Evolutionary conservation across 1,140 invertebrate genomes (phyloP), one percentile per base, ranked within the genome.

Genomic region (Achroia grisella): DNA sequence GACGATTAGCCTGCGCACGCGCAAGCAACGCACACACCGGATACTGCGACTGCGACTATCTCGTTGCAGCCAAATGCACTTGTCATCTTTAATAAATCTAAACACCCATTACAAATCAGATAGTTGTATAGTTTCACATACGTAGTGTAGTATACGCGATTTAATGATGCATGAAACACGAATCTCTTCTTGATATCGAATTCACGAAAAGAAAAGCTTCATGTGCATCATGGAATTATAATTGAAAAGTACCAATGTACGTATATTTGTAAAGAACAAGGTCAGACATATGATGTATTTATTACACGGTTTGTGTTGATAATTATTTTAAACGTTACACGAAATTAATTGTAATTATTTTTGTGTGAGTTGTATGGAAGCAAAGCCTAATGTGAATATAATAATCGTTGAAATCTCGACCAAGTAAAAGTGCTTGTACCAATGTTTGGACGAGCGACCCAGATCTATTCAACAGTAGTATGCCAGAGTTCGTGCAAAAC

Each of bases 361-460:
- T n/a, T n/a, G n/a, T n/a, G 15, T 9, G 35, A 37, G 4, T 17
- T 17, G 11, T 37, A 11, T 17, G 35, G 17, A 37, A 10, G 35
- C 35, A 37, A 17, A 37, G 35, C 9, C 46, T 41, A 45, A 54
- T 48, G 52, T 48, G 33, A 43, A 45, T 70, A 67, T 71, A 74
- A 72, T 68, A 71, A 70, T 64, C 56, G 64, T 43, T 64, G 68
- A 75, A 70, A 65, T 75, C 63, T 71, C 62, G 48, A 46, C 55
- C 46, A 67, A 81, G 75, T 77, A 84, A 84, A 84, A 84, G 80
- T 81, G 66, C 61, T 73, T 48, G 72, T 74, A 76, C 72, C 60
- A 68, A 60, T 63, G 71, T 70, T 70, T 58, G 54, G 61, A 55
- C 59, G 53, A 49, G 43, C 69, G 80, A 78, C 80, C 80, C 57